Percentiles rank a stretch among this genome's conserved stretches.
phyloP scores from a whole-genome alignment of 2,797 vertebrate genomes.

The Oreonectes daqikongensis region DNA sequence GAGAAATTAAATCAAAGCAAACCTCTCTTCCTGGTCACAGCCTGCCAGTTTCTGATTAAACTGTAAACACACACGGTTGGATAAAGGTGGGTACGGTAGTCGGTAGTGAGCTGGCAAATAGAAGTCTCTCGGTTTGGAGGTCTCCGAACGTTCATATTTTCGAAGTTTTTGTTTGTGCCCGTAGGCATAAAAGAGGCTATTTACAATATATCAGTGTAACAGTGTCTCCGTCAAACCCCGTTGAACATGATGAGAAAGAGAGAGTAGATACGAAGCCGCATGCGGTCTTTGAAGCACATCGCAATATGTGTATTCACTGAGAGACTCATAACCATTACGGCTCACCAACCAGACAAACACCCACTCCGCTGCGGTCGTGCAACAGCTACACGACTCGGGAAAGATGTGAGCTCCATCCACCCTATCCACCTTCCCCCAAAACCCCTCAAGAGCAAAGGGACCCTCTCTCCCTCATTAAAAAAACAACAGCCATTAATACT shows the following conservation, averaged over 20 bases:
- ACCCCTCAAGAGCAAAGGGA: slow-evolving; percentile 65
- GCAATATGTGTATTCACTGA: slow-evolving; percentile 45
- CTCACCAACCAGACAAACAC: slow-evolving; percentile 37
- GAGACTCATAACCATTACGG: slow-evolving; percentile 27
- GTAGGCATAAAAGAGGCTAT: slow-evolving; percentile 25
- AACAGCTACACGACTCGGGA: slow-evolving; percentile 67
- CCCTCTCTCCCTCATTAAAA: slow-evolving; percentile 79
- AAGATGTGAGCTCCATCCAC: slow-evolving; percentile 63
- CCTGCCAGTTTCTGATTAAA: slow-evolving; percentile 64
- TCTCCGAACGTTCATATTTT: slow-evolving; percentile 15
- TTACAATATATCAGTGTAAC: slow-evolving; percentile 32
- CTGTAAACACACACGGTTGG: slow-evolving; percentile 62
- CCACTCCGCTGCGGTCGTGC: slow-evolving; percentile 62
- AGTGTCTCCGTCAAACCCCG: slow-evolving; percentile 10
- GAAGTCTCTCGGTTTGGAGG: slow-evolving; percentile 56
- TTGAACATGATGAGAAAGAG: slow-evolving; percentile 34
- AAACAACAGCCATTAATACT: slow-evolving; percentile 82
- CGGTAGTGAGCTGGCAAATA: slow-evolving; percentile 58
- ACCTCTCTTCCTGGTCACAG: slow-evolving; percentile 53
- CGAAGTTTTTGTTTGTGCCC: neutral
- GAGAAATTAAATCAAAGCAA: slow-evolving; percentile 48
- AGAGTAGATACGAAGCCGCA: slow-evolving; percentile 32
- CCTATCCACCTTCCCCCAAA: slow-evolving; percentile 64
- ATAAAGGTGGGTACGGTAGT: slow-evolving; percentile 63
- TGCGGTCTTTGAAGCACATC: slow-evolving; percentile 41